Evolutionary conservation across 1,140 invertebrate species (phyloP).

Genomic region (Halesus radiatus): DNA sequence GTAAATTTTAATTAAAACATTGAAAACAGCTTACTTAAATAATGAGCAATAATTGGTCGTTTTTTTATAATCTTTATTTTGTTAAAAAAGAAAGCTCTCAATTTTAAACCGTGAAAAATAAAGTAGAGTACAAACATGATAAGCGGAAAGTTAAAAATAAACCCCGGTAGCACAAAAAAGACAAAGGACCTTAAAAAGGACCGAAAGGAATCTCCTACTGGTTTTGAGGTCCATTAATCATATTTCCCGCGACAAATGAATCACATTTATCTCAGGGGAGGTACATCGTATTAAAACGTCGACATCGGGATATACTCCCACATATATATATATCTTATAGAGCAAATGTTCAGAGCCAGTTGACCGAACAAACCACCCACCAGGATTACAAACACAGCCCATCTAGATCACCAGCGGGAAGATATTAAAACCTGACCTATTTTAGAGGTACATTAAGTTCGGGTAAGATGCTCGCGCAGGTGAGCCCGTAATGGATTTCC

Average conservation of each 20-base stretch:
- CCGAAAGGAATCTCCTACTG: conserved; percentile 34
- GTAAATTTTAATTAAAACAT: not conserved
- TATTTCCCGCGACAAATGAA: conserved; percentile 53
- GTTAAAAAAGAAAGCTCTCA: not conserved
- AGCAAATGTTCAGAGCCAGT: not conserved
- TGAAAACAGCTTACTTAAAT: not conserved
- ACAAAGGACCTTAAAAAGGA: conserved; percentile 20
- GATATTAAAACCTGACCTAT: not conserved
- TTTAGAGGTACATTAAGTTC: not conserved
- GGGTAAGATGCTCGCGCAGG: conserved; percentile 13
- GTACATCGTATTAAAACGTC: conserved; percentile 56
- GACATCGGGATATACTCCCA: conserved; percentile 40
- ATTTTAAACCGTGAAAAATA: not conserved
- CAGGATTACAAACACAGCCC: not conserved
- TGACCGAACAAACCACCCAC: conserved; percentile 16
- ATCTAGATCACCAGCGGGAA: conserved; percentile 19
- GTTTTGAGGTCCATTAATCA: conserved; percentile 55
- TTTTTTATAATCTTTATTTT: not conserved
- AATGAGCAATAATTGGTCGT: not conserved
- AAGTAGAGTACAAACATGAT: not conserved
- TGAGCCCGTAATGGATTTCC: conserved; percentile 29
- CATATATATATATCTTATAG: not conserved
- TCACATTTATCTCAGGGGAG: conserved; percentile 51
- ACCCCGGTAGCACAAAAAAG: conserved; percentile 22
- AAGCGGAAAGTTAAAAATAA: conserved; percentile 22